Evolutionary conservation across 2,797 vertebrate genomes (phyloP).

Genomic region (Enteromius paludinosus): DNA sequence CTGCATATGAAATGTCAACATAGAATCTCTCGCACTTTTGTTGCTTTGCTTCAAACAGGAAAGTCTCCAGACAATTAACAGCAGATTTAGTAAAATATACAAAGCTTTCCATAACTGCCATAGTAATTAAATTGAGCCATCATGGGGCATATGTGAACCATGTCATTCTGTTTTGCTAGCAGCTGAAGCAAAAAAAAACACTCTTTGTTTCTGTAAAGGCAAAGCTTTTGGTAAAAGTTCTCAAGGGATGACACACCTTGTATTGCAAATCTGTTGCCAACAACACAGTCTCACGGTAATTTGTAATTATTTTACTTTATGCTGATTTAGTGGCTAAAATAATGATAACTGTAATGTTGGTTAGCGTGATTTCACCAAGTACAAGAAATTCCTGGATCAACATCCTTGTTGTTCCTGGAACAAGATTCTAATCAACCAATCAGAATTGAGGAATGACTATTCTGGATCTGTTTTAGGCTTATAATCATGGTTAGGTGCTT

Average conservation of each 20-base stretch:
- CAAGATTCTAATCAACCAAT: too few species aligned
- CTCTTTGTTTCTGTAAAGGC: neutral
- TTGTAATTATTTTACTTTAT: neutral
- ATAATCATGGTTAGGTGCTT: too few species aligned
- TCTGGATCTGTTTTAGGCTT: too few species aligned
- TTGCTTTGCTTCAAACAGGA: neutral
- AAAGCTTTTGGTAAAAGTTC: neutral
- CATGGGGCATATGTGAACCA: neutral
- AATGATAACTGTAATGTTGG: too few species aligned
- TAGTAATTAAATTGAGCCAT: constrained; percentile 7
- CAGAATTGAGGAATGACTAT: too few species aligned
- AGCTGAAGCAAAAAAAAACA: neutral
- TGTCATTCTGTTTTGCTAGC: neutral
- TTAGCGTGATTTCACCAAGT: too few species aligned
- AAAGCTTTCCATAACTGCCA: constrained; percentile 1
- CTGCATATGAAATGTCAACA: neutral
- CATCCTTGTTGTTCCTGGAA: too few species aligned
- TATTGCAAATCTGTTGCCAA: neutral
- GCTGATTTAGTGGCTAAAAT: neutral
- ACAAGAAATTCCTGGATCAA: too few species aligned
- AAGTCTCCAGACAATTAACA: neutral
- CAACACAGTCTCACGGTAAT: neutral
- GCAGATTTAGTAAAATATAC: neutral
- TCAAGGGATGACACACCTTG: neutral
- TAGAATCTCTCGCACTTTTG: constrained; percentile 12